Evolutionary conservation across 2,888 invertebrate species (phyloP).

Genomic region (Drosophila kuntzei): DNA sequence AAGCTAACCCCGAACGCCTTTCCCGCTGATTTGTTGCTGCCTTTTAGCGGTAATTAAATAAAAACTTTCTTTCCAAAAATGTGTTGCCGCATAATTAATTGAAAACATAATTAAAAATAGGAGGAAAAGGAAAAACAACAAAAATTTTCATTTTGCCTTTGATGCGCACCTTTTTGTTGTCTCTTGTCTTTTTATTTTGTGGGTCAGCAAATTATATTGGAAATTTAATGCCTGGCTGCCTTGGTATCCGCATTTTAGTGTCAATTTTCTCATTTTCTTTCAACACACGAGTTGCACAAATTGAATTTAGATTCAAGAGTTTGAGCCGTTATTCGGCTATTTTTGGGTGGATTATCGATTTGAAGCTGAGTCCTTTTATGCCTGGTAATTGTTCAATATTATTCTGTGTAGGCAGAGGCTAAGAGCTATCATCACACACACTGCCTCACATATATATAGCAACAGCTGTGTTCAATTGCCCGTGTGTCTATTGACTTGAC

Average conservation of each 20-base stretch:
- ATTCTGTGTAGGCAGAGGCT: slow-evolving; percentile 33
- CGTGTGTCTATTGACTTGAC: slow-evolving; percentile 70
- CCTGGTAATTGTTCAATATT: slow-evolving; percentile 60
- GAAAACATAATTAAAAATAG: slow-evolving; percentile 75
- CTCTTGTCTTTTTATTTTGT: neutral
- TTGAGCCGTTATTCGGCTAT: slow-evolving; percentile 40
- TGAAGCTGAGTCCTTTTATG: slow-evolving; percentile 37
- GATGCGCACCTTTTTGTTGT: slow-evolving; percentile 36
- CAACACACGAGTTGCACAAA: slow-evolving; percentile 43
- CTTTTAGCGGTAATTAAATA: slow-evolving; percentile 72
- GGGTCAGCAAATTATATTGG: slow-evolving; percentile 33
- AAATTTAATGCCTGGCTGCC: slow-evolving; percentile 47
- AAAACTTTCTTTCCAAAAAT: slow-evolving; percentile 57
- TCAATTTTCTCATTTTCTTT: slow-evolving; percentile 50
- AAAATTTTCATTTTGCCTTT: slow-evolving; percentile 11
- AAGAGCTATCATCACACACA: slow-evolving; percentile 42
- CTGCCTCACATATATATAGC: slow-evolving; percentile 7
- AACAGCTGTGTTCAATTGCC: slow-evolving; percentile 76
- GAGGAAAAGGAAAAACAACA: slow-evolving; percentile 6
- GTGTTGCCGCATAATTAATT: slow-evolving; percentile 78
- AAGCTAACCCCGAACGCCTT: slow-evolving; percentile 16
- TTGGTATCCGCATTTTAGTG: slow-evolving; percentile 35
- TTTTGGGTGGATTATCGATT: slow-evolving; percentile 65
- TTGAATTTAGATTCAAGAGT: slow-evolving; percentile 55
- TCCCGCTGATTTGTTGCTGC: slow-evolving; percentile 39